phyloP scores from a whole-genome alignment of 2,113 vertebrate genomes.

The Silurus glanis region DNA sequence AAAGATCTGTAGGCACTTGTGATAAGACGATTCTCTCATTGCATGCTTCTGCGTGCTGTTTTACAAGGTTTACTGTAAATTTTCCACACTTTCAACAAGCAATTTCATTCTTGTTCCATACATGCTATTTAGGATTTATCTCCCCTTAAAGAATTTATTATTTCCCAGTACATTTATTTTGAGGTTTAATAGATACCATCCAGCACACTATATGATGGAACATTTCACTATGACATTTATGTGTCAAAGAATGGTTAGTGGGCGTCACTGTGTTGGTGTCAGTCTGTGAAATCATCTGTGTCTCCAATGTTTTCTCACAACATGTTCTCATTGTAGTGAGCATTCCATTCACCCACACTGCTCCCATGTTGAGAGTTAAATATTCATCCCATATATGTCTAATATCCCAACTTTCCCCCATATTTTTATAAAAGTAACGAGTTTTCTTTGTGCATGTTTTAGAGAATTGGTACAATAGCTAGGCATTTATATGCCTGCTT shows the following conservation, averaged over 20 bases:
- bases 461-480: constrained; percentile 20
- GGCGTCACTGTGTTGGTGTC: neutral
- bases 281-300: constrained; percentile 31
- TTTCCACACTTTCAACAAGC: neutral
- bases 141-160: neutral
- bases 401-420: neutral
- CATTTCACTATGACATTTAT: constrained; percentile 37
- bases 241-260: constrained; percentile 13
- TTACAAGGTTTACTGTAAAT: constrained; percentile 6
- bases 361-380: constrained; percentile 51
- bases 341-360: constrained; percentile 50
- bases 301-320: constrained; percentile 31
- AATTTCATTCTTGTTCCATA: neutral
- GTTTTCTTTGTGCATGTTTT: neutral
- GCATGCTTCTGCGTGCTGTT: constrained; percentile 21
- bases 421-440: constrained; percentile 37
- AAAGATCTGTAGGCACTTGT: constrained; percentile 34
- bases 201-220: constrained; percentile 32
- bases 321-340: constrained; percentile 49
- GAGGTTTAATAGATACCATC: no score
- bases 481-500: constrained; percentile 10
- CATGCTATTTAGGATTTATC: constrained; percentile 4
- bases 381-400: constrained; percentile 40
- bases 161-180: neutral
- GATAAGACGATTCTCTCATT: constrained; percentile 9